Evolutionary conservation across 2,797 vertebrate genomes (phyloP), one percentile per base, ranked within the genome.

Genomic region (Saxicola maurus): DNA sequence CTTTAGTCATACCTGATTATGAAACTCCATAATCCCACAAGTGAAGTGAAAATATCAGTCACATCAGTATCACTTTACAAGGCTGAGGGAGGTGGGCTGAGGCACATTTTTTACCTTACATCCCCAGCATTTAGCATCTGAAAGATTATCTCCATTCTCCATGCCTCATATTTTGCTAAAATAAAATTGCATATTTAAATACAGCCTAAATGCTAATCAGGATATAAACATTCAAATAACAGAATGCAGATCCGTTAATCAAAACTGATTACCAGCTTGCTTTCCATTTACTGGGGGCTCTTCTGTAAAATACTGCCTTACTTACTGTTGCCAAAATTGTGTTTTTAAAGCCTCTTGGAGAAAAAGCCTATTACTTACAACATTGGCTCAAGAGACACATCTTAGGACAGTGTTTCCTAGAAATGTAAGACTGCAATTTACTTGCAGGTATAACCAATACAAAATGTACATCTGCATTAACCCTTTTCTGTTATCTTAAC

Each of bases 271-370:
- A 89, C 78, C 45, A 90, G 81, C 43, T 75, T 84, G 73, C 69
- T 38, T 91, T 61, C 49, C 33, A 61, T 90, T 94, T 94, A 90
- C 61, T 61, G 86, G 75, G 42, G 55, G n/a, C 25, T 89, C 67
- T 81, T 88, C 95, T 92, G 83, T 43, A 76, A 91, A 94, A 90
- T 89, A 74, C 45, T 81, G 89, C 97, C 97, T 96, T 98, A 96
- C 97, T 96, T 97, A 98, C 98, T 90, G 97, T 98, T 98, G 97
- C 97, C 97, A 98, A 98, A 98, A 98, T 92, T 80, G 68, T 8
- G 33, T 85, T 96, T 96, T 96, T 95, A 96, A 96, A 96, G 96
- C 96, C 96, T 92, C 93, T 80, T 92, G 96, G 94, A 97, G 93
- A 96, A 97, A 97, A 92, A 96, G 81, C 68, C 9, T 40, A 69